Evolutionary conservation across 2,888 invertebrate genomes (phyloP).

Genomic region (Charanyca ferruginea): DNA sequence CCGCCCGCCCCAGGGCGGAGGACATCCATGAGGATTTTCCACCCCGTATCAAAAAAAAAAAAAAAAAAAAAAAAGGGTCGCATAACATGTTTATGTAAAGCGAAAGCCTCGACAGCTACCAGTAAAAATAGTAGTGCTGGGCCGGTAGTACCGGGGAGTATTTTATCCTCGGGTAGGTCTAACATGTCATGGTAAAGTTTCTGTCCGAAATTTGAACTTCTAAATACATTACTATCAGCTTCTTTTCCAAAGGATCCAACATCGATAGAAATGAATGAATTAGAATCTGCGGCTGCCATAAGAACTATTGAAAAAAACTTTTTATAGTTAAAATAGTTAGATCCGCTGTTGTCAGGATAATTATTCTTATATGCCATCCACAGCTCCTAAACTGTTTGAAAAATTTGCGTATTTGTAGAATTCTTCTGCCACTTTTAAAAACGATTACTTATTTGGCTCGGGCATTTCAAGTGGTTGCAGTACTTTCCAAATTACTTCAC

Average conservation of each 20-base stretch:
- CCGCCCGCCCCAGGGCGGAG: no score
- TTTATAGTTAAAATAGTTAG: constrained; percentile 51
- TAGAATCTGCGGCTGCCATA: constrained; percentile 41
- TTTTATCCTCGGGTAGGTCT: constrained; percentile 32
- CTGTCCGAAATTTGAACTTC: constrained; percentile 6
- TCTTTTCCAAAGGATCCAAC: constrained; percentile 46
- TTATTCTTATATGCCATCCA: constrained; percentile 55
- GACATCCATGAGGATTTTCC: no score
- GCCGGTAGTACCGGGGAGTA: constrained; percentile 34
- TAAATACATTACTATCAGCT: constrained; percentile 32
- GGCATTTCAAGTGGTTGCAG: constrained; percentile 17
- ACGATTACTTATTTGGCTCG: constrained; percentile 9
- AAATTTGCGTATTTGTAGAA: constrained; percentile 30
- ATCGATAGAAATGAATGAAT: constrained; percentile 44
- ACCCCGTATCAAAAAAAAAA: no score
- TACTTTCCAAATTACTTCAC: constrained; percentile 25
- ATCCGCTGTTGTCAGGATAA: constrained; percentile 46
- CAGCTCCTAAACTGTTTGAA: constrained; percentile 46
- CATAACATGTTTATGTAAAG: constrained; percentile 41
- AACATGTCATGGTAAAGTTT: constrained; percentile 17
- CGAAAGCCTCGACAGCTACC: constrained; percentile 37
- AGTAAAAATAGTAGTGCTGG: constrained; percentile 33
- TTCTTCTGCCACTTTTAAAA: constrained; percentile 17
- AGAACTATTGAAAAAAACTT: constrained; percentile 50
- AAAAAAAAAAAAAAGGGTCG: no score